A percentile compares a stretch with the other conserved stretches of the same genome.
Conservation (phyloP, 2,797 vertebrate genomes). For the Cheirogaleus major region DNA sequence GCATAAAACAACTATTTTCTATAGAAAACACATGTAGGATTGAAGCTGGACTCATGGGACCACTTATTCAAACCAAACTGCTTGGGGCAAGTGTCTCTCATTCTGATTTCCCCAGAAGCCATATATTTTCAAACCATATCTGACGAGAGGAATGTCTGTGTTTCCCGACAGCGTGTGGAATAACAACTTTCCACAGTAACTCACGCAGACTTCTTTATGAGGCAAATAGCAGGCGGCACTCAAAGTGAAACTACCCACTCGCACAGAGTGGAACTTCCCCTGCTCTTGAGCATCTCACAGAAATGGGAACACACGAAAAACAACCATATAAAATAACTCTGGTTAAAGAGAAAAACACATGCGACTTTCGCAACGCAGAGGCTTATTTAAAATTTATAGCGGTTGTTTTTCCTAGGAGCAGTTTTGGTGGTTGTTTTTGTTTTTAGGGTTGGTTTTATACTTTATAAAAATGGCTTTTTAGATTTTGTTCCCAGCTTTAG, state of each 20-base stretch:
- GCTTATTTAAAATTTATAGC: background rate
- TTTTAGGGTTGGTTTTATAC: background rate
- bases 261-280: background rate
- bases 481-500: background rate
- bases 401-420: background rate
- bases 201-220: background rate
- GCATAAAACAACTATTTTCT: background rate
- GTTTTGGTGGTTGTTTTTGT: background rate
- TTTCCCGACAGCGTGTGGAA: background rate
- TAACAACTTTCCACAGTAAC: background rate
- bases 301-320: background rate
- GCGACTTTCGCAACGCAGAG: background rate
- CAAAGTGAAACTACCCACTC: background rate
- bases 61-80: background rate
- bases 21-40: background rate
- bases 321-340: background rate
- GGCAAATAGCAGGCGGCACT: background rate
- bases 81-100: background rate
- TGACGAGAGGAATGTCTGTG: background rate
- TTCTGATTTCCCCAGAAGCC: background rate
- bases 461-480: background rate
- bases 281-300: background rate
- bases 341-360: background rate
- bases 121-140: slow-evolving; percentile 23
- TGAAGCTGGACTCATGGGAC: background rate